phyloP scores from a whole-genome alignment of 37 sponge, comb jelly and placozoan species.

The Mnemiopsis leidyi region DNA sequence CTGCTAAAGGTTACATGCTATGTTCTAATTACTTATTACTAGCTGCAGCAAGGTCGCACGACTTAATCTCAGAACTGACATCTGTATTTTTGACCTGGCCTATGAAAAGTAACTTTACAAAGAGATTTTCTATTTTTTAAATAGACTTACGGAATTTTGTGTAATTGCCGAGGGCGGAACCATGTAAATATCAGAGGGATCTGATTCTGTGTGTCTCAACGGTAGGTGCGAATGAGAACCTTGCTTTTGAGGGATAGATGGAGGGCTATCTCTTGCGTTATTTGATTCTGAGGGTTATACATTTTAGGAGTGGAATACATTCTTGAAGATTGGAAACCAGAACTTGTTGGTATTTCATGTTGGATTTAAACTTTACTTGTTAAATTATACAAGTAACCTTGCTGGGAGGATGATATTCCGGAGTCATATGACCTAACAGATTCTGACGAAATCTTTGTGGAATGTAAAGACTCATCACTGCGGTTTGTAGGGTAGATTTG shows the following conservation, averaged over 20 bases:
- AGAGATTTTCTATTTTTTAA: not conserved
- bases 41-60: too few relatives aligned
- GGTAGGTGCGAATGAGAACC: not conserved
- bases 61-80: too few relatives aligned
- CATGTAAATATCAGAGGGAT: not conserved
- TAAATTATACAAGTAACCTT: constrained; percentile 47
- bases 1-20: not conserved
- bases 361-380: too few relatives aligned
- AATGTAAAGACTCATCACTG: not conserved
- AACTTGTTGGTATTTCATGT: too few relatives aligned
- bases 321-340: too few relatives aligned
- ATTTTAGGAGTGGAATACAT: too few relatives aligned
- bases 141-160: not conserved
- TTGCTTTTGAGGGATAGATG: not conserved
- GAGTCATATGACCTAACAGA: constrained; percentile 28
- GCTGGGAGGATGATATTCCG: constrained; percentile 37
- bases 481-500: not conserved
- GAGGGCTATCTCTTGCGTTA: not conserved
- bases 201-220: not conserved
- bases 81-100: too few relatives aligned
- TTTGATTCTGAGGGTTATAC: too few relatives aligned
- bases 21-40: not conserved
- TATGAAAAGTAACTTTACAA: too few relatives aligned
- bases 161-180: not conserved
- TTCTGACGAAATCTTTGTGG: not conserved